Evolutionary conservation across 2,888 invertebrate species (phyloP).

Genomic region (Pachliopta kotzebuea): DNA sequence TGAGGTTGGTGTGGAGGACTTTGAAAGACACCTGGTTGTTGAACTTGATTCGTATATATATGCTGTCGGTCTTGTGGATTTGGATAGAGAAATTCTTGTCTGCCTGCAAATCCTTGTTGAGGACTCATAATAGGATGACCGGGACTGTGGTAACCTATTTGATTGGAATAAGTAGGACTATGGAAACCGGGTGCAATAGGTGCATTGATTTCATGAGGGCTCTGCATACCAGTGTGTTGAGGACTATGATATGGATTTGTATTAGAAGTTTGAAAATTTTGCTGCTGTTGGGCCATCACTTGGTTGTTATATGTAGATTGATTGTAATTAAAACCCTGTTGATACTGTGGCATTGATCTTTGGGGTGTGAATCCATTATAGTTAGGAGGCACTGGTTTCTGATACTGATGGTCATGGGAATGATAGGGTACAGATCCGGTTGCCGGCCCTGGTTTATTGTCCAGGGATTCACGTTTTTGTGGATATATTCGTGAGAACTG

Average conservation of each 20-base stretch:
- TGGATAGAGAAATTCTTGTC: constrained; percentile 66
- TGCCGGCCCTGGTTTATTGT: constrained; percentile 48
- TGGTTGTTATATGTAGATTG: constrained; percentile 62
- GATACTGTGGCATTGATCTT: constrained; percentile 63
- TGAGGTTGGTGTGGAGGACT: constrained; percentile 70
- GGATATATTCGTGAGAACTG: constrained; percentile 60
- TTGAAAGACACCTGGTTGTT: constrained; percentile 54
- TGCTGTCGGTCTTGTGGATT: constrained; percentile 65
- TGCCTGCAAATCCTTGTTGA: constrained; percentile 56
- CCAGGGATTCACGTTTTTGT: constrained; percentile 56
- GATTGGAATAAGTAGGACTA: constrained; percentile 67
- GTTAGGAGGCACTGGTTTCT: constrained; percentile 56
- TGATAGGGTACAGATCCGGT: constrained; percentile 60
- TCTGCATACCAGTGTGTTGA: constrained; percentile 66
- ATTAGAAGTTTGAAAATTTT: constrained; percentile 63
- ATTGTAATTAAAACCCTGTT: constrained; percentile 65
- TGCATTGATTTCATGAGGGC: constrained; percentile 62
- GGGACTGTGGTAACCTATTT: constrained; percentile 66
- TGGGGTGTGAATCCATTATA: constrained; percentile 70
- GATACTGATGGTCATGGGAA: constrained; percentile 73
- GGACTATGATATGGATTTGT: constrained; percentile 66
- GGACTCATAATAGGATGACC: constrained; percentile 70
- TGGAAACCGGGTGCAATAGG: constrained; percentile 65
- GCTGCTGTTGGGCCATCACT: constrained; percentile 59
- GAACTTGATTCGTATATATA: constrained; percentile 59